Evolutionary conservation across 37 sponge, comb jelly and placozoan species (phyloP).

Genomic region (Tethya wilhelma): DNA sequence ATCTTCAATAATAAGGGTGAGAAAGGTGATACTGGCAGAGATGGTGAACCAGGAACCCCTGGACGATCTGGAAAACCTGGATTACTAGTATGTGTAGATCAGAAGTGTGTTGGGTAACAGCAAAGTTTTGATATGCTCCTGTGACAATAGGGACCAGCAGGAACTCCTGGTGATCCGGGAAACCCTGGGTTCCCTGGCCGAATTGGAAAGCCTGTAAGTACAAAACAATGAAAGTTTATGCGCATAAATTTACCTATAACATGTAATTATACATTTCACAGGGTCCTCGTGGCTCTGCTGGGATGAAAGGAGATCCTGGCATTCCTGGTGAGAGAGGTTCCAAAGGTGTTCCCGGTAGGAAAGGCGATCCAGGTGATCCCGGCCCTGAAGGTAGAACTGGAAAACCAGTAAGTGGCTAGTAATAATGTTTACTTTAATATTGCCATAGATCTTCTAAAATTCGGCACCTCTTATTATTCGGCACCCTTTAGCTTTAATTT

Average conservation of each 20-base stretch:
- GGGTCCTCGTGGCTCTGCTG: not conserved
- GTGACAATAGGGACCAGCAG: not conserved
- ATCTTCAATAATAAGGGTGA: not conserved
- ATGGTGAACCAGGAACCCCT: not conserved
- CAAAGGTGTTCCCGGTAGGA: not conserved
- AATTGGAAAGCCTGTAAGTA: not conserved
- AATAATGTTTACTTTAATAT: not conserved
- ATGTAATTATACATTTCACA: not conserved
- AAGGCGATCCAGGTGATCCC: not conserved
- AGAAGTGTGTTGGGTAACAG: too few species aligned
- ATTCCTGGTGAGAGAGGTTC: not conserved
- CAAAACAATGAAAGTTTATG: not conserved
- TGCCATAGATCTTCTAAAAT: too few species aligned
- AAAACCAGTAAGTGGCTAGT: constrained; percentile 18
- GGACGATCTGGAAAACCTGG: not conserved
- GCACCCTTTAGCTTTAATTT: not conserved
- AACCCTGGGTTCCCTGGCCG: not conserved
- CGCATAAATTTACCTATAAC: not conserved
- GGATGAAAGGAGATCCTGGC: not conserved
- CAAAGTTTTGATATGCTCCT: too few species aligned
- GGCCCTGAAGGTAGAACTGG: not conserved
- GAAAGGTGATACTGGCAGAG: not conserved
- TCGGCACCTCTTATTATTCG: too few species aligned
- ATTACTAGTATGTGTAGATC: too few species aligned
- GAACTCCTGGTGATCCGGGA: constrained; percentile 5